Base-by-base conservation (phyloP, 2,113 vertebrate genomes). In the Atlantisia rogersi region DNA sequence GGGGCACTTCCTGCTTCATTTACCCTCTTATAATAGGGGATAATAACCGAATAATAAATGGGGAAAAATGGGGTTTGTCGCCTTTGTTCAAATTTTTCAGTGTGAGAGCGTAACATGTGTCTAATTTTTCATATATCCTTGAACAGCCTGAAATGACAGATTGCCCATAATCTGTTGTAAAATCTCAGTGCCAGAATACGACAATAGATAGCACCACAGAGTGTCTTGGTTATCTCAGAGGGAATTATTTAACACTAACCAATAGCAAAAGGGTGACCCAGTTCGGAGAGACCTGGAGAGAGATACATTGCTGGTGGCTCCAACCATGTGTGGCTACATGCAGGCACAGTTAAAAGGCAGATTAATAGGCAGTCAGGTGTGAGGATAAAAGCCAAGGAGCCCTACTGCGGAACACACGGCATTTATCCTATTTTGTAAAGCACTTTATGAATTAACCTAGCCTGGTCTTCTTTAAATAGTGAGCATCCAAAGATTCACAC, bases 281-380 rank as follows among this genome's bases (percentile, higher is more conserved):
- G 91, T 97, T 97, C 16, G 31, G 77, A 84, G 85, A 68, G 86
- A 90, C 92, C 85, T 97, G 97, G 94, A 73, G 95, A 95, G 96
- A 95, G 92, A 56, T 44, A 85, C 91, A 84, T 96, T 88, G 82
- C 96, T 93, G 81, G 93, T 95, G 93, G 89, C 93, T 95, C 89
- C 44, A 60, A 73, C 94, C 88, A 87, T 83, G 96, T 91, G 96
- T 85, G 82, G 96, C 95, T 96, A 26, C 97, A 96, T 0, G 71
- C 92, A 96, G 97, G 88, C 94, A 68, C 80, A 76, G 95, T 92
- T 97, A 97, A 98, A 98, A 98, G 97, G 94, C 97, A 95, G 95
- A 98, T 97, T 95, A 97, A 97, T 96, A 86, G 56, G 95, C 92
- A 96, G 97, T 93, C 97, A 98, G 98, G 97, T 98, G 98, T 46